Evolutionary conservation across 2,888 invertebrate genomes (phyloP), one percentile per base, ranked within the genome.

Genomic region (Drosophila falleni): DNA sequence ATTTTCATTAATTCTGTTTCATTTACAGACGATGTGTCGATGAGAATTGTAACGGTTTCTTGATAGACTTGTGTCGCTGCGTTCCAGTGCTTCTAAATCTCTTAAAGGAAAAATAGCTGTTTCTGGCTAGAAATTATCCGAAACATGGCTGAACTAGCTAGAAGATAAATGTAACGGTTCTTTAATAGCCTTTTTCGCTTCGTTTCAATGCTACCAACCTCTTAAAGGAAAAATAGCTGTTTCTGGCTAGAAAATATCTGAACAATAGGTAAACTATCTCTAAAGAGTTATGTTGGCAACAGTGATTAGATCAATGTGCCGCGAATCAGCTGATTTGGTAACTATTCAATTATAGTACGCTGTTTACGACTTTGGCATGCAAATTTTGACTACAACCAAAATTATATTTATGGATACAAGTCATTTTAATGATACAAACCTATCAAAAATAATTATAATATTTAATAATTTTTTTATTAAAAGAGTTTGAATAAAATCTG

Each of bases 321-420:
- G 23, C 31, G 29, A 66, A 59, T 26, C 79, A 73, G 66, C 68
- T 78, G 79, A n/a, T 26, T 47, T 23, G 19, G 5, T n/a, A 31
- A 31, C 11, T 5, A 31, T n/a, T 35, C 16, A n/a, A 4, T 26
- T 15, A 13, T 10, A 16, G 63, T 71, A 54, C 41, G 53, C 47
- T 47, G 47, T n/a, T 59, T 15, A 31, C 4, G 1, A 5, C 9
- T 44, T 15, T 37, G n/a, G 19, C 3, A 26, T 13, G 44, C 5
- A 15, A 11, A 31, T 23, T n/a, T 6, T 6, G 1, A 4, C 5
- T n/a, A 8, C 5, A 19, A 19, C 8, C 31, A 49, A 15, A 29
- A 26, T 15, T 26, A 13, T 16, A 26, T 26, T 39, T 8, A 11
- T 13, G 1, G 13, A 1, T 11, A 35, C 5, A 35, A 19, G 16